These are phyloP conservation scores for Aphis craccivora DNA, from an alignment of 1,140 invertebrate genomes.

Conservation along the genomic window DNA sequence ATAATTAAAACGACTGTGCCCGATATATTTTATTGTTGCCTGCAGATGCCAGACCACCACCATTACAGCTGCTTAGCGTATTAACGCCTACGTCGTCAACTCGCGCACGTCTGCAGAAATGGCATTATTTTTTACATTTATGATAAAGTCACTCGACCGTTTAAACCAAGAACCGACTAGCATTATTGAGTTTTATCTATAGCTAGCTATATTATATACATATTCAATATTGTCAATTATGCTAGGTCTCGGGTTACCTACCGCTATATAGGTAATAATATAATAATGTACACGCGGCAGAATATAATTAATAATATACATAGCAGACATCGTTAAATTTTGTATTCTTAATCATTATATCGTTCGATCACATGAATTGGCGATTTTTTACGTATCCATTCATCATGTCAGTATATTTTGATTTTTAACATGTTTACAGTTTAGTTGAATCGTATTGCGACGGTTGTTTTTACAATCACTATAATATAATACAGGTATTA, in stretches of 20 bases:
- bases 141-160: neutral
- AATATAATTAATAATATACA: neutral
- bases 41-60: neutral
- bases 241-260: neutral
- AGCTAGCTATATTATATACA: neutral
- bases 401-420: neutral
- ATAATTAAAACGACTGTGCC: slow-evolving; percentile 6
- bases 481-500: neutral
- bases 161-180: neutral
- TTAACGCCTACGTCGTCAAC: neutral
- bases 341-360: neutral
- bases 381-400: neutral
- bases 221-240: neutral
- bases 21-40: neutral
- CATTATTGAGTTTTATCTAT: neutral
- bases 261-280: neutral
- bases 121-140: neutral
- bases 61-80: neutral
- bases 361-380: neutral
- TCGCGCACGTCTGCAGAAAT: neutral
- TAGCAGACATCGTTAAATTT: neutral
- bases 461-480: neutral
- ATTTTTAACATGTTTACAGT: neutral
- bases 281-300: neutral
- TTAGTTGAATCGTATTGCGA: neutral